Percentiles rank a stretch among this genome's conserved stretches.
Evolutionary conservation across 2,888 invertebrate genomes (phyloP).

Genomic region (Dione vanillae): DNA sequence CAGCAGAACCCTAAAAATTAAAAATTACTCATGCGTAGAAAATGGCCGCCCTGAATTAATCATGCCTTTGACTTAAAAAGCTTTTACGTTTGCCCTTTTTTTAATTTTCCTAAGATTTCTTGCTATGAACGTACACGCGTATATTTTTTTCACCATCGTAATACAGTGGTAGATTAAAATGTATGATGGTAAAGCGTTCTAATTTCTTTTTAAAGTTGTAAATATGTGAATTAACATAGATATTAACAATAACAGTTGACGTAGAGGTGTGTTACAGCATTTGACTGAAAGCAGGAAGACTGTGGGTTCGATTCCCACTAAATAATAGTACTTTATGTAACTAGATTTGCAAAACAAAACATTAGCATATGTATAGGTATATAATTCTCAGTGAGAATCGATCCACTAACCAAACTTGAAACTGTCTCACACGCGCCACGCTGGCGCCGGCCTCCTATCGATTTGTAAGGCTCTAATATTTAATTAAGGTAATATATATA

Average conservation of each 20-base stretch:
- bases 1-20: constrained; percentile 1
- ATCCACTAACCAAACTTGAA: not conserved
- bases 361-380: too few species aligned
- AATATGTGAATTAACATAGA: too few species aligned
- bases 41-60: constrained; percentile 12
- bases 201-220: not conserved
- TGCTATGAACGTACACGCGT: not conserved
- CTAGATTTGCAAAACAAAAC: too few species aligned
- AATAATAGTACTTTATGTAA: too few species aligned
- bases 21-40: constrained; percentile 19
- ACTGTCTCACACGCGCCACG: not conserved
- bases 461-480: not conserved
- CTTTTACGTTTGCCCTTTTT: constrained; percentile 16
- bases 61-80: constrained; percentile 8
- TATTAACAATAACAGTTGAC: too few species aligned
- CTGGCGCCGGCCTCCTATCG: not conserved
- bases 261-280: too few species aligned
- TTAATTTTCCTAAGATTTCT: constrained; percentile 4
- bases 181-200: not conserved
- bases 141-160: not conserved
- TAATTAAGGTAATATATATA: not conserved
- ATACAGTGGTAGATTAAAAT: not conserved
- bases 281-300: too few species aligned
- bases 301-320: too few species aligned
- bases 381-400: not conserved